Evolutionary conservation across 2,888 invertebrate species (phyloP).

Genomic region (Pammene fasciana): DNA sequence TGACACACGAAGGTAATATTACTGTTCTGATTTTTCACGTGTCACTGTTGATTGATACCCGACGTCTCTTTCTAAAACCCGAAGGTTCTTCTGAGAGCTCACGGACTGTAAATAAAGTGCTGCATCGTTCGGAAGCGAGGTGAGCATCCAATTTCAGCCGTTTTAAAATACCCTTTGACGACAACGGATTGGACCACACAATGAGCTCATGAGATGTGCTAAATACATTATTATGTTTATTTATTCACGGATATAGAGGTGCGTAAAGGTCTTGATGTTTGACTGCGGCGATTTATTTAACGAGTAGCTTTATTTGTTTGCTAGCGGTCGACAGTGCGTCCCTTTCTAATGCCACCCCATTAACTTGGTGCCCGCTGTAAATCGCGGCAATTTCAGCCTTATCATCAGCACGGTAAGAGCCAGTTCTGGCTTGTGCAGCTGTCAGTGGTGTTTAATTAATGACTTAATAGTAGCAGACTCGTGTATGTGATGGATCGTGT

Average conservation of each 20-base stretch:
- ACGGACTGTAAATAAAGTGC: constrained; percentile 30
- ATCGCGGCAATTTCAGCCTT: constrained; percentile 65
- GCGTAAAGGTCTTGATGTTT: constrained; percentile 72
- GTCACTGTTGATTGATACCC: too few relatives aligned
- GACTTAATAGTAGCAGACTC: constrained; percentile 70
- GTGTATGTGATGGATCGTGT: constrained; percentile 49
- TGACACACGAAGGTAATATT: too few relatives aligned
- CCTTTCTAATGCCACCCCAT: constrained; percentile 69
- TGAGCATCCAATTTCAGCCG: constrained; percentile 12
- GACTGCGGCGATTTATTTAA: constrained; percentile 74
- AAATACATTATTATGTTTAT: constrained; percentile 67
- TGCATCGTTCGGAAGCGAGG: background rate
- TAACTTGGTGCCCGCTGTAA: constrained; percentile 61
- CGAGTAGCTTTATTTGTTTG: constrained; percentile 75
- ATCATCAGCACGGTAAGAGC: constrained; percentile 54
- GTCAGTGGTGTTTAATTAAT: constrained; percentile 65
- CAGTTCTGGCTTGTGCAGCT: constrained; percentile 46
- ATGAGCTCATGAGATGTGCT: constrained; percentile 47
- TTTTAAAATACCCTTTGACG: constrained; percentile 17
- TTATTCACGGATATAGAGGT: constrained; percentile 65
- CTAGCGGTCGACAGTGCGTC: constrained; percentile 55
- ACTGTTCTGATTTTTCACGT: too few relatives aligned
- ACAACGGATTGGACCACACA: constrained; percentile 36
- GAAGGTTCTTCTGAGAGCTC: too few relatives aligned
- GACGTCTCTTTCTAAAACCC: too few relatives aligned